Base-by-base conservation (phyloP, 2,113 vertebrate genomes). In the Hiodon alosoides region DNA sequence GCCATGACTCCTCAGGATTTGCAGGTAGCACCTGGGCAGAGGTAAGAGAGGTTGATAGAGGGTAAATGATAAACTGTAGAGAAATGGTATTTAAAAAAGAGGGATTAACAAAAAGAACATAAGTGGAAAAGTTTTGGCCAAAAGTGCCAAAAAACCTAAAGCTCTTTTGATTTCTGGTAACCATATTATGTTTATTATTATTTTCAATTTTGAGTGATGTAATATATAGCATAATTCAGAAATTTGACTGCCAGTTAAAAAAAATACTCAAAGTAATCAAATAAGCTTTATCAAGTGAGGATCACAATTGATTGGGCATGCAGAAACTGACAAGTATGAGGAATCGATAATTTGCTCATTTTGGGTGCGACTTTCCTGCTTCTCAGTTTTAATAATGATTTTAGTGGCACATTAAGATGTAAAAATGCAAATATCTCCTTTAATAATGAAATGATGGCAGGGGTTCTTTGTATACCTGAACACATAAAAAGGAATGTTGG, bases 1-100 rank as follows among this genome's bases (percentile, higher is more conserved):
- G 97, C 97, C 97, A 99, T 83, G 96, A 96, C 83, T 98, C 97
- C 89, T 98, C 97, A 47, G 95, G 95, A 89, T 96, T 97, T 81
- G 95, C 94, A 78, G 95, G 95, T 91, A 98, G 86, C 86, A 97
- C 97, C 96, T 98, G 82, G 17, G 5, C 16, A 17, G 52, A 62
- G 51, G 14, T 2, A 48, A 17, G 31, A 31, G 31, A 31, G 31
- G 31, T 31, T 31, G 14, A n/a, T 71, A 5, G 53, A 67, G n/a
- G 59, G 50, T 9, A 47, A 57, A 13, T 31, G 13, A 46, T 1
- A 68, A 52, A 31, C 31, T 4, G 9, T 5, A 55, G 31, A 17
- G 13, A 48, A 6, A 7, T 14, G 57, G 48, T 14, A 46, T 16
- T 13, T 13, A 50, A 67, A 4, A 53, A n/a, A 65, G 51, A 48